Conservation (phyloP, 2,797 vertebrate genomes). For the Arrhamphus sclerolepis region DNA sequence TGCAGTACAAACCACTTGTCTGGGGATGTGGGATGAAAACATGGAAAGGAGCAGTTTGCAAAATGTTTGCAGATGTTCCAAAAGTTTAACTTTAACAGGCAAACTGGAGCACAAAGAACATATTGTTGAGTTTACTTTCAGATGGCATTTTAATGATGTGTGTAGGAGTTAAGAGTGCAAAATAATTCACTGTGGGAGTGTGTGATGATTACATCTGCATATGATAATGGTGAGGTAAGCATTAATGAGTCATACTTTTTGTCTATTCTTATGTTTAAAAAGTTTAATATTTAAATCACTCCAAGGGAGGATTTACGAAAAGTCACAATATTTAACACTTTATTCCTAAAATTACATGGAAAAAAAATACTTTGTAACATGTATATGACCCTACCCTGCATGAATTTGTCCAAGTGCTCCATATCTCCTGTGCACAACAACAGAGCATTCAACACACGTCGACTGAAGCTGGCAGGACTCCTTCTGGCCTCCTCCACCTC, state of each 20-base stretch:
- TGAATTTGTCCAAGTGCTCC: constrained; percentile 62
- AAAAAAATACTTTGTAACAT: not conserved
- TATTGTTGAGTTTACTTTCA: not conserved
- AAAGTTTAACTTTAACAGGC: not conserved
- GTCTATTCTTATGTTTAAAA: constrained; percentile 4
- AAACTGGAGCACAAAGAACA: not conserved
- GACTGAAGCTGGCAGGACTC: constrained; percentile 19
- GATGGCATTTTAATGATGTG: constrained; percentile 27
- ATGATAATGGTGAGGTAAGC: constrained; percentile 21
- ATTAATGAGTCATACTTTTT: constrained; percentile 21
- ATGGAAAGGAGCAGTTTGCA: constrained; percentile 3
- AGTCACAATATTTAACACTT: not conserved
- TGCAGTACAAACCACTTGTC: constrained; percentile 71
- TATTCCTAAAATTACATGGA: not conserved
- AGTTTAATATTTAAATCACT: constrained; percentile 19
- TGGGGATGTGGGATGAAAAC: constrained; percentile 41
- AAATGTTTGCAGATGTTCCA: not conserved
- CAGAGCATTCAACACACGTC: constrained; percentile 36
- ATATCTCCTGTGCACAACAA: constrained; percentile 75
- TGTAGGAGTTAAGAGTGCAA: constrained; percentile 1
- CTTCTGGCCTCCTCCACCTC: constrained; percentile 38
- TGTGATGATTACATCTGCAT: constrained; percentile 31
- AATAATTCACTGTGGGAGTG: constrained; percentile 14
- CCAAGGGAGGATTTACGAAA: not conserved
- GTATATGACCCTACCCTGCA: constrained; percentile 67